Evolutionary conservation across 2,113 vertebrate species (phyloP).

Genomic region (Phaethornis superciliosus): DNA sequence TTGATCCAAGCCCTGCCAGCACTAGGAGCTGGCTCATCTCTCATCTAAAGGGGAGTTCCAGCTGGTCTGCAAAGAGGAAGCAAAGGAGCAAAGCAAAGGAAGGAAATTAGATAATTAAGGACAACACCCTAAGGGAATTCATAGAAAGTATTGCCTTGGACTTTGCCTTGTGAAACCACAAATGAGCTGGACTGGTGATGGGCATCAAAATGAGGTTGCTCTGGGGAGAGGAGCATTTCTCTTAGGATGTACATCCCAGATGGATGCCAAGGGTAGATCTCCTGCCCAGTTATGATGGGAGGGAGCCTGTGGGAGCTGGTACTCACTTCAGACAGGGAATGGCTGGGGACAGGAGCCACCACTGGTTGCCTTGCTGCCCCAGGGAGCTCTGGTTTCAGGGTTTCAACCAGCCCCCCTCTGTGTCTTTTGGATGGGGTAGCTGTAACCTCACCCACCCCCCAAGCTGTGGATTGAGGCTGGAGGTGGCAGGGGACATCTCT

Average conservation of each 20-base stretch:
- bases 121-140: neutral
- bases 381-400: neutral
- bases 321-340: accelerated
- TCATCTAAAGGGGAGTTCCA: neutral
- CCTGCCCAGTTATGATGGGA: neutral
- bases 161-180: neutral
- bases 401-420: neutral
- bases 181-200: neutral
- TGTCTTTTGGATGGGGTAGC: neutral
- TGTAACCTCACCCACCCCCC: neutral
- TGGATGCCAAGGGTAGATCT: neutral
- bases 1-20: neutral
- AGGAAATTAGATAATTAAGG: neutral
- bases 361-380: neutral
- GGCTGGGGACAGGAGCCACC: neutral
- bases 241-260: neutral
- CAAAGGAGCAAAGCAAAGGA: neutral
- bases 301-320: neutral
- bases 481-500: neutral
- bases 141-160: neutral
- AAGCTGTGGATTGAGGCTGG: accelerated
- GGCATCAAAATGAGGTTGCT: neutral
- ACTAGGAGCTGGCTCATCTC: neutral
- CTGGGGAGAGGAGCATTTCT: neutral
- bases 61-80: neutral